Evolutionary conservation across 2,113 vertebrate species (phyloP).

Genomic region (Rhombomys opimus): DNA sequence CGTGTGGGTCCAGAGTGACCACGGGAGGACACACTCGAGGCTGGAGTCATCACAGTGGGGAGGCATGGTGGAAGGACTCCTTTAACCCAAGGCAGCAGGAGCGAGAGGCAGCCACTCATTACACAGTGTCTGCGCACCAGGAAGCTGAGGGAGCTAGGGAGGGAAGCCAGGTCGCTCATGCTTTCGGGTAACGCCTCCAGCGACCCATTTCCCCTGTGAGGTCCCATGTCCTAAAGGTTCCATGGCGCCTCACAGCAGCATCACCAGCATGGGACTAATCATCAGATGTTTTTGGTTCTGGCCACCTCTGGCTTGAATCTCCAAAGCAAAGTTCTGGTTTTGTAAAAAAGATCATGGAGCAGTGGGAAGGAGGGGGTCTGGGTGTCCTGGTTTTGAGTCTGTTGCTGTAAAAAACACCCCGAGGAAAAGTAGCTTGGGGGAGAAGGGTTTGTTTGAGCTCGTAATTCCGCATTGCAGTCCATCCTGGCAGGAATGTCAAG

Average conservation of each 20-base stretch:
- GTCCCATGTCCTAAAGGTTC: too few species aligned
- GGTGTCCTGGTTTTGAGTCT: not conserved
- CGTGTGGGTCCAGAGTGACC: not conserved
- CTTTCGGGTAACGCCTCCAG: not conserved
- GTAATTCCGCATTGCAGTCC: too few species aligned
- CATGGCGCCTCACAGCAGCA: not conserved
- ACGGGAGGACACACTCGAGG: not conserved
- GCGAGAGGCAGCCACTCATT: not conserved
- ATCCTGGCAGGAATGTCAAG: not conserved
- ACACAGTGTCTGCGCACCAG: not conserved
- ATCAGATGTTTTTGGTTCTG: not conserved
- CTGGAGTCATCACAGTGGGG: too few species aligned
- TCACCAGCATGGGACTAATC: too few species aligned
- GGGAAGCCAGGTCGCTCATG: not conserved
- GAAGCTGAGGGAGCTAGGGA: not conserved
- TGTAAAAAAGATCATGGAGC: not conserved
- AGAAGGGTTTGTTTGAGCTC: not conserved
- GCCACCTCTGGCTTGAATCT: not conserved
- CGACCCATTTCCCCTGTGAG: not conserved
- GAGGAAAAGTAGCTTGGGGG: not conserved
- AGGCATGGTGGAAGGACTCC: not conserved
- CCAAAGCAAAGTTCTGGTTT: not conserved
- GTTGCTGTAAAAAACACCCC: not conserved
- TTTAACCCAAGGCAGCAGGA: not conserved
- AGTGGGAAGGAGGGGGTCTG: too few species aligned